These are phyloP conservation scores for Tauraco erythrolophus DNA, from an alignment of 2,113 vertebrate genomes.

Conservation along the genomic window DNA sequence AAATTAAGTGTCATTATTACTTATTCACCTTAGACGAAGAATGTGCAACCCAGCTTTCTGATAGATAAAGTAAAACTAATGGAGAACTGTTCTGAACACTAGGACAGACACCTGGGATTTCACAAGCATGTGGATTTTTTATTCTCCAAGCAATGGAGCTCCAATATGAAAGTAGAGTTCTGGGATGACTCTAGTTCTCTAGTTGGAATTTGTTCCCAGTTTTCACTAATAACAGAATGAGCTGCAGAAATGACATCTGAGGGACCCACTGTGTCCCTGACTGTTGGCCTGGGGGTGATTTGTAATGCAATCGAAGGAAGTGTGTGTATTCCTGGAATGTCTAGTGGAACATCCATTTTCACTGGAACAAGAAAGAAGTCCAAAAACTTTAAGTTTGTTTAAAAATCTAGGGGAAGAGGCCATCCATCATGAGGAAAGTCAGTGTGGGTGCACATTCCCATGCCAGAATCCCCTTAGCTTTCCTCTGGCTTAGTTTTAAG, in stretches of 20 bases:
- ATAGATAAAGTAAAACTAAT: not conserved
- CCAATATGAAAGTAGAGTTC: not conserved
- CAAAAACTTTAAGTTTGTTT: not conserved
- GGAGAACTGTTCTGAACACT: not conserved
- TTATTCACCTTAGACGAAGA: not conserved
- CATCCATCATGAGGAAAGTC: not conserved
- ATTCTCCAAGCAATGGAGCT: not conserved
- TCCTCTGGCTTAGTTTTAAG: not conserved
- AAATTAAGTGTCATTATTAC: not conserved
- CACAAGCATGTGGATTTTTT: not conserved
- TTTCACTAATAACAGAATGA: not conserved
- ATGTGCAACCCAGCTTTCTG: not conserved
- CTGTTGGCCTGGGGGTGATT: not conserved
- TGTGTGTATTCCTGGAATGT: not conserved
- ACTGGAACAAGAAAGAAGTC: not conserved
- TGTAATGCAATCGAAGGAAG: not conserved
- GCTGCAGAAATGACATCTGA: not conserved
- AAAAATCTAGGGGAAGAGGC: not conserved
- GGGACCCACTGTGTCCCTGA: not conserved
- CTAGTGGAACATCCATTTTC: not conserved
- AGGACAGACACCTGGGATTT: not conserved
- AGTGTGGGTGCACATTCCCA: not conserved
- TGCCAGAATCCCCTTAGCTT: not conserved
- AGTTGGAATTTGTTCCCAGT: not conserved
- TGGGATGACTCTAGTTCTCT: not conserved